Conservation (phyloP, 1,140 invertebrate genomes). For the Brachionus paranguensis region DNA sequence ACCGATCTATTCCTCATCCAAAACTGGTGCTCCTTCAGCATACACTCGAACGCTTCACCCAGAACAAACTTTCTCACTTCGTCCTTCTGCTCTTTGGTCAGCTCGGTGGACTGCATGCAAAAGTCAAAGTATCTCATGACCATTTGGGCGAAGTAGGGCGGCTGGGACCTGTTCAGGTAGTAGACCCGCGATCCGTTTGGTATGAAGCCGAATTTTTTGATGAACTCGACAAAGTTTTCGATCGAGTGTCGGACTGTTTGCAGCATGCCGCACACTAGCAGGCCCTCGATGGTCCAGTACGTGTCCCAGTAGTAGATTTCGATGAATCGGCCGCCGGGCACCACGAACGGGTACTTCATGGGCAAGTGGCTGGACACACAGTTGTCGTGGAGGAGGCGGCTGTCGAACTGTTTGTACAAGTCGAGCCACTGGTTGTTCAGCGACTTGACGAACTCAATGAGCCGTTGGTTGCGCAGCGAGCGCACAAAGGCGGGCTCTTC, state of each 20-base stretch:
- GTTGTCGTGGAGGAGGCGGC: neutral
- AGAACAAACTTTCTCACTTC: neutral
- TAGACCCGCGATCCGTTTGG: conserved; percentile 84
- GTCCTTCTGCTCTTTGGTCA: neutral
- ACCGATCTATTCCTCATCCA: conserved; percentile 21
- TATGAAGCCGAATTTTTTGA: conserved; percentile 64
- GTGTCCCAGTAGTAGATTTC: conserved; percentile 90
- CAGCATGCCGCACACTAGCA: conserved; percentile 74
- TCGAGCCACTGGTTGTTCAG: conserved; percentile 6
- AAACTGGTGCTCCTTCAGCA: neutral
- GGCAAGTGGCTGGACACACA: conserved; percentile 34
- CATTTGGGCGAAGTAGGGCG: conserved; percentile 77
- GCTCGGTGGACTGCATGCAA: neutral
- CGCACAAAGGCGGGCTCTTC: neutral
- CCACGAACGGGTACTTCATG: conserved; percentile 58
- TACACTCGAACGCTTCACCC: neutral
- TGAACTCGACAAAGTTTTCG: conserved; percentile 44
- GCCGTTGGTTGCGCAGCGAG: neutral
- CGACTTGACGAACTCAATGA: neutral
- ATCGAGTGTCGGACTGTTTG: conserved; percentile 70
- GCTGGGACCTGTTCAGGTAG: conserved; percentile 74
- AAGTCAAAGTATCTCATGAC: conserved; percentile 51
- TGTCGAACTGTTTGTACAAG: conserved; percentile 22
- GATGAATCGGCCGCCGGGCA: conserved; percentile 79
- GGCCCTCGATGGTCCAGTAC: conserved; percentile 81